These are phyloP conservation scores for Sinocyclocheilus maitianheensis DNA, from an alignment of 2,113 vertebrate genomes.

Conservation along the genomic window DNA sequence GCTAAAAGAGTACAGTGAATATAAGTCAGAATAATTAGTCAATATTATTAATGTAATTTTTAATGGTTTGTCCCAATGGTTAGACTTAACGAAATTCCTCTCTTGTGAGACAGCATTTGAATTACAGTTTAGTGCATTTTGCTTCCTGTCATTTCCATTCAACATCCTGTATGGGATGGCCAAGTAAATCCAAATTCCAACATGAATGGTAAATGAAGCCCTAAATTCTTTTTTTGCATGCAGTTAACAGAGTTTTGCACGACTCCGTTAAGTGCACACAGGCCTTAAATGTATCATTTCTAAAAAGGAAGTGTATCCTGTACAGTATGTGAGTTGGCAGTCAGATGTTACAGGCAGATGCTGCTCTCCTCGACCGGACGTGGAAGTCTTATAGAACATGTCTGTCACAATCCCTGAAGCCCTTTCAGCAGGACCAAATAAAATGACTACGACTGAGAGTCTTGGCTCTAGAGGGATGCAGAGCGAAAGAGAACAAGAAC, in stretches of 20 bases:
- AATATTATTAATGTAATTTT: not conserved
- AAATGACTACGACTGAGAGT: constrained; percentile 9
- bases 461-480: constrained; percentile 12
- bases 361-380: not conserved
- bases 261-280: not conserved
- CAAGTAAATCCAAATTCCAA: not conserved
- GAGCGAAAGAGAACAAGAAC: not conserved
- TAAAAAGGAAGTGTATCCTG: constrained; percentile 1
- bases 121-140: not conserved
- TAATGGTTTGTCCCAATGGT: not conserved
- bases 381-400: constrained; percentile 9
- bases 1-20: not conserved
- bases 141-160: not conserved
- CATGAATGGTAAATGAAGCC: not conserved
- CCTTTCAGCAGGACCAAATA: constrained; percentile 5
- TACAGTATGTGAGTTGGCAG: not conserved
- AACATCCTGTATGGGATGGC: not conserved
- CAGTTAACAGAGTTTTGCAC: not conserved
- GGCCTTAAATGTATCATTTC: not conserved
- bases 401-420: constrained; percentile 28
- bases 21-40: not conserved
- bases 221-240: not conserved
- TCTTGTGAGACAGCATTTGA: not conserved
- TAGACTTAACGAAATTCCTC: not conserved
- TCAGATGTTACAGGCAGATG: not conserved